A percentile compares a stretch with the other conserved stretches of the same genome.
Evolutionary conservation across 2,888 invertebrate species (phyloP).

Genomic region (Lydus trimaculatus): DNA sequence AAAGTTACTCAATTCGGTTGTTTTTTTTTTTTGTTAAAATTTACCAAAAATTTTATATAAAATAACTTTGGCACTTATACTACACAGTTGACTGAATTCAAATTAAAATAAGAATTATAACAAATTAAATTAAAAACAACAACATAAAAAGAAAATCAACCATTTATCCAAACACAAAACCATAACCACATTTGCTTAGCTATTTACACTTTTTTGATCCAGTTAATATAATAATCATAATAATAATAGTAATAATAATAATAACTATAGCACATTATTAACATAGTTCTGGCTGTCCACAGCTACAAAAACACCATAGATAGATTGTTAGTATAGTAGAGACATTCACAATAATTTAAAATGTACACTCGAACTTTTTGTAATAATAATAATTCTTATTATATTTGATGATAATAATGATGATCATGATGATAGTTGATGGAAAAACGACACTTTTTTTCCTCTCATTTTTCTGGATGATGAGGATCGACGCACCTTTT

Average conservation of each 20-base stretch:
- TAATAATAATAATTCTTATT: neutral
- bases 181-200: slow-evolving; percentile 53
- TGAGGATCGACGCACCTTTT: neutral
- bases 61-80: slow-evolving; percentile 34
- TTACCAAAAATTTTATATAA: neutral
- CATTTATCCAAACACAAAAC: slow-evolving; percentile 45
- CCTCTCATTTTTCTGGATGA: slow-evolving; percentile 14
- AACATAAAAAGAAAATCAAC: slow-evolving; percentile 30
- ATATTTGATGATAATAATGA: slow-evolving; percentile 1
- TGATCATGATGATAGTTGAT: slow-evolving; percentile 2
- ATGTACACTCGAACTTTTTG: slow-evolving; percentile 40
- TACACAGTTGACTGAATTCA: neutral
- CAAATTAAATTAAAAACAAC: slow-evolving; percentile 22
- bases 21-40: slow-evolving; percentile 14
- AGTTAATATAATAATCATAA: slow-evolving; percentile 41
- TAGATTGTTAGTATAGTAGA: slow-evolving; percentile 39
- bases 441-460: slow-evolving; percentile 19
- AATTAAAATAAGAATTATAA: slow-evolving; percentile 11
- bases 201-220: slow-evolving; percentile 52
- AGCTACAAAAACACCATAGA: slow-evolving; percentile 47
- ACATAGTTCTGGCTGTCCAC: slow-evolving; percentile 50
- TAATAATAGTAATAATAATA: slow-evolving; percentile 44
- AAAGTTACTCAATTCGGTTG: slow-evolving; percentile 25
- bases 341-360: slow-evolving; percentile 50
- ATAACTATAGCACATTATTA: slow-evolving; percentile 53